Conservation (phyloP, 2,888 invertebrate genomes). For the Caenorhabditis virilis region DNA sequence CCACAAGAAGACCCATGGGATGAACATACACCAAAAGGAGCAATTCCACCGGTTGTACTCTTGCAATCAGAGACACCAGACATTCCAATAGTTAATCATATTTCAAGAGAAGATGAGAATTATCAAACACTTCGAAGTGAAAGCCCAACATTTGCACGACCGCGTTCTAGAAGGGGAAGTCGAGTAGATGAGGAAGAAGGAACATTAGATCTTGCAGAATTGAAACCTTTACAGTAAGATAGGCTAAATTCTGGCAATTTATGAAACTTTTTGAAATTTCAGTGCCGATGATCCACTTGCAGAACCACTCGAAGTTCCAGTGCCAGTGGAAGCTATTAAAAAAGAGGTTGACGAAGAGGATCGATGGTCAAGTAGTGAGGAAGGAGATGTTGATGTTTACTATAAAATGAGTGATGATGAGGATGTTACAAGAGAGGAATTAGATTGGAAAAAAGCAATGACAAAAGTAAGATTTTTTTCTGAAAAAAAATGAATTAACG, state of each 20-base stretch:
- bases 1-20: conserved; percentile 35
- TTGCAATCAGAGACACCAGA: conserved; percentile 36
- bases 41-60: conserved; percentile 23
- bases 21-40: conserved; percentile 7
- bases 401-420: conserved; percentile 59
- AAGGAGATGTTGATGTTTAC: conserved; percentile 54
- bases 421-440: conserved; percentile 46
- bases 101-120: conserved; percentile 9
- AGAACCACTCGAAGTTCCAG: conserved; percentile 36
- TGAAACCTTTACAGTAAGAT: conserved; percentile 26
- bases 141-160: conserved; percentile 51
- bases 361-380: conserved; percentile 48
- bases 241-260: neutral
- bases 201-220: conserved; percentile 44
- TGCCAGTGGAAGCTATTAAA: conserved; percentile 30
- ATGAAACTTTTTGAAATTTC: conserved; percentile 1
- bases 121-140: conserved; percentile 22
- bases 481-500: conserved; percentile 24
- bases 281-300: conserved; percentile 30
- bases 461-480: conserved; percentile 20
- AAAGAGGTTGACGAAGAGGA: conserved; percentile 33
- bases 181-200: conserved; percentile 52
- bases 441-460: conserved; percentile 38
- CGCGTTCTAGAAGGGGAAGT: conserved; percentile 62
- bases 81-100: conserved; percentile 17